Percentiles rank a stretch among this genome's conserved stretches.
phyloP scores from a whole-genome alignment of 2,797 vertebrate species.

The Acipenser transmontanus region DNA sequence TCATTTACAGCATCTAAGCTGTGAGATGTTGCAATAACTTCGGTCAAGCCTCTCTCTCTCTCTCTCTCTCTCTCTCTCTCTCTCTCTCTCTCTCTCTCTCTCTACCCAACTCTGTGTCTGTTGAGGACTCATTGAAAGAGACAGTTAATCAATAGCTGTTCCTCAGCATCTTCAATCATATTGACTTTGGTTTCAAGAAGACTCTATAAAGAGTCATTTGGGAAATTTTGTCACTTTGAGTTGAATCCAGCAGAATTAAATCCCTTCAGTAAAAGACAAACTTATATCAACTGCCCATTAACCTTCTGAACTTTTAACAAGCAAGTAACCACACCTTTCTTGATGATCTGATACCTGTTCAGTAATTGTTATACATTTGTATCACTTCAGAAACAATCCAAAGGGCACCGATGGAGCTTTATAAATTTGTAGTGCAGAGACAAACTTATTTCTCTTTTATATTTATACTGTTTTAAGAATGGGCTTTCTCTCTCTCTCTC shows the following conservation, averaged over 20 bases:
- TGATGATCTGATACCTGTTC: not conserved
- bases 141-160: slow-evolving; percentile 77
- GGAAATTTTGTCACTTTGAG: slow-evolving; percentile 70
- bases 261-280: slow-evolving; percentile 45
- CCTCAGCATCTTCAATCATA: slow-evolving; percentile 65
- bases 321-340: slow-evolving; percentile 3
- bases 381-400: not conserved
- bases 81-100: not conserved
- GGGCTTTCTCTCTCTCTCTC: too few species aligned
- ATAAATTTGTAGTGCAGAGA: not conserved
- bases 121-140: slow-evolving; percentile 59
- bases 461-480: not conserved
- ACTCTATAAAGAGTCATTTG: slow-evolving; percentile 76
- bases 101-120: slow-evolving; percentile 1
- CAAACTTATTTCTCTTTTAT: not conserved
- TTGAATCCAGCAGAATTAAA: slow-evolving; percentile 68
- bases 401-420: too few species aligned
- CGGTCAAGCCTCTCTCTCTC: slow-evolving; percentile 18
- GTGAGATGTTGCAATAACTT: slow-evolving; percentile 4
- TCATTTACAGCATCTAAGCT: slow-evolving; percentile 31
- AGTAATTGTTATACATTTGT: too few species aligned
- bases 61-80: slow-evolving; percentile 7
- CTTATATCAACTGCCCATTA: slow-evolving; percentile 32
- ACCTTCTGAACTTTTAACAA: slow-evolving; percentile 46
- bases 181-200: slow-evolving; percentile 78